Conservation (phyloP, 2,797 vertebrate species). For the Danio tinwini region DNA sequence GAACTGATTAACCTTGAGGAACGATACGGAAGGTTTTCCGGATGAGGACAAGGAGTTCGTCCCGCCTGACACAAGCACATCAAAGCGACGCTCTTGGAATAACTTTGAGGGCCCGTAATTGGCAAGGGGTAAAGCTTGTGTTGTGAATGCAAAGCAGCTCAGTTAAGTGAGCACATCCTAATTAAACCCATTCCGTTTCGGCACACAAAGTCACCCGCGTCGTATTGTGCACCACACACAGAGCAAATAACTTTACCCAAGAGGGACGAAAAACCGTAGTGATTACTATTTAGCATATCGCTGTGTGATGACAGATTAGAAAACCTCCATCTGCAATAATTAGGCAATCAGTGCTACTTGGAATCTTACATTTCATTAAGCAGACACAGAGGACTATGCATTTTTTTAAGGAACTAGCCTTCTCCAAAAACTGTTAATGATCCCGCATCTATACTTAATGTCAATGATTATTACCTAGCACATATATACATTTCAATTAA, state of each 20-base stretch:
- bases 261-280: slow-evolving; percentile 13
- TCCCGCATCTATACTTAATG: not conserved
- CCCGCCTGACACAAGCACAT: slow-evolving; percentile 48
- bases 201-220: slow-evolving; percentile 20
- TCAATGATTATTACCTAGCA: not conserved
- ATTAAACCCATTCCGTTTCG: slow-evolving; percentile 40
- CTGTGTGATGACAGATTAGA: slow-evolving; percentile 29
- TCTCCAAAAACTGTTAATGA: slow-evolving; percentile 12
- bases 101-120: slow-evolving; percentile 50
- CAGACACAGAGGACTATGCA: not conserved
- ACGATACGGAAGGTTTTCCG: slow-evolving; percentile 43
- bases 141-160: slow-evolving; percentile 48
- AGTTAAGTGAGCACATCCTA: slow-evolving; percentile 28
- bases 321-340: slow-evolving; percentile 28
- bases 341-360: slow-evolving; percentile 9
- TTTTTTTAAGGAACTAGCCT: not conserved
- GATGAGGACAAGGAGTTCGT: slow-evolving; percentile 49
- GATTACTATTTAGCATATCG: slow-evolving; percentile 42
- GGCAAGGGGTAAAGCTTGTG: slow-evolving; percentile 46
- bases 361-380: slow-evolving; percentile 3
- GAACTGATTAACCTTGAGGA: slow-evolving; percentile 52
- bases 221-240: slow-evolving; percentile 25
- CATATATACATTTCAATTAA: not conserved
- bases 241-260: slow-evolving; percentile 40
- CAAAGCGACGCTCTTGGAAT: slow-evolving; percentile 52